Conservation (phyloP, 2,113 vertebrate species). For the Glaucomys volans region DNA sequence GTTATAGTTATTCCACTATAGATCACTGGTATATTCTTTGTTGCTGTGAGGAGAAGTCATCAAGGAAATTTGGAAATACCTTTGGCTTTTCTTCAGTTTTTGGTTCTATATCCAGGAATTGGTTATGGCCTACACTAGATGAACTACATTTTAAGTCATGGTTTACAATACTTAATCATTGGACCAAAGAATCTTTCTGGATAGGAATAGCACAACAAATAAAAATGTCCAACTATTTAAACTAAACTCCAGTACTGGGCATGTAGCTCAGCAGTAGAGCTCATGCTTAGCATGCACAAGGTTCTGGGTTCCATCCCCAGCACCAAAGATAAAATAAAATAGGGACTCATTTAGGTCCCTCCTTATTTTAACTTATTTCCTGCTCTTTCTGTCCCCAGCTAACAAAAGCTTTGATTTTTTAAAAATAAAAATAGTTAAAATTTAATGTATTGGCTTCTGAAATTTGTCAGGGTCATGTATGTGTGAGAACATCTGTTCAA, state of each 20-base stretch:
- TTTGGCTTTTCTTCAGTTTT: conserved; percentile 26
- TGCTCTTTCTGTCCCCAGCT: neutral
- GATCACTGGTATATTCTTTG: neutral
- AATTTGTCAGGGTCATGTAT: neutral
- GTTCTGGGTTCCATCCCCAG: neutral
- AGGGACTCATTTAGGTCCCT: neutral
- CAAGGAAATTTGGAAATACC: conserved; percentile 40
- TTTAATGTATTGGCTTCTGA: neutral
- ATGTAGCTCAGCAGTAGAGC: neutral
- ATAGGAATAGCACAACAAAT: neutral
- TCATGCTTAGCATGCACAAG: neutral
- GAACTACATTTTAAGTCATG: neutral
- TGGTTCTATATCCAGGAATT: neutral
- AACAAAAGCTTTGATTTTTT: neutral
- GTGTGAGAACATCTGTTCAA: neutral
- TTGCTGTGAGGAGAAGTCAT: neutral
- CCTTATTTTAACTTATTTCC: conserved; percentile 41
- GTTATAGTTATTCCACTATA: neutral
- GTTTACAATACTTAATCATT: conserved; percentile 19
- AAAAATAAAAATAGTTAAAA: neutral
- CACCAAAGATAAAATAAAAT: neutral
- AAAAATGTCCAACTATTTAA: neutral
- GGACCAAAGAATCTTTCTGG: neutral
- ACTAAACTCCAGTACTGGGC: neutral
- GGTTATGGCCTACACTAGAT: conserved; percentile 35